Evolutionary conservation across 2,113 vertebrate genomes (phyloP), one percentile per base, ranked within the genome.

Genomic region (Mus pahari): DNA sequence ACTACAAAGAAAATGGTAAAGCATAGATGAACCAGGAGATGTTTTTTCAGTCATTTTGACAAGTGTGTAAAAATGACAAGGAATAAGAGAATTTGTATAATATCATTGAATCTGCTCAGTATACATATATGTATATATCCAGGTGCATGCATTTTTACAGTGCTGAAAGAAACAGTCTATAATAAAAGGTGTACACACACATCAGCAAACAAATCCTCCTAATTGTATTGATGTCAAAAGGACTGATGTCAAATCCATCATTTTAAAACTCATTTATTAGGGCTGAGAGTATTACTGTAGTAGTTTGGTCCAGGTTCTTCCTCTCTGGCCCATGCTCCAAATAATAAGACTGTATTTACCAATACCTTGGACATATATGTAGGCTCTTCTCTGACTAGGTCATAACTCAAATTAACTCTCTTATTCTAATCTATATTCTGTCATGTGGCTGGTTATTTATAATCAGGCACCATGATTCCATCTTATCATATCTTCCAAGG

Each of bases 1-100:
- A 84, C 31, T 87, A 68, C 89, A 94, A 92, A 88, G 26, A 92
- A 97, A 96, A 83, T 70, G 66, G 42, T 79, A 70, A 92, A 89
- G 33, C 36, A 83, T 2, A 83, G 78, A 36, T 24, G 53, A 94
- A 62, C 68, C 45, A 45, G 64, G 50, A 95, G 68, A 89, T 78
- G 17, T 53, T 73, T 93, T 66, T 78, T 48, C n/a, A 70, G 3
- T 90, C 83, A 7, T 73, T 96, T 90, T 62, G 33, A 78, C 33
- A 55, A 89, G 7, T 53, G 13, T 10, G 8, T 45, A 55, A 84
- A 91, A 84, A 0, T 83, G 55, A 64, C 19, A 71, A 24, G 73
- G 79, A 70, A 74, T 33, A 79, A 60, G 13, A 81, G 26, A 92
- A 91, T 64, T 12, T 83, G 16, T 62, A 12, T 36, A 53, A 55